Conservation (phyloP, 2,113 vertebrate species). For the Nothoprocta pentlandii region DNA sequence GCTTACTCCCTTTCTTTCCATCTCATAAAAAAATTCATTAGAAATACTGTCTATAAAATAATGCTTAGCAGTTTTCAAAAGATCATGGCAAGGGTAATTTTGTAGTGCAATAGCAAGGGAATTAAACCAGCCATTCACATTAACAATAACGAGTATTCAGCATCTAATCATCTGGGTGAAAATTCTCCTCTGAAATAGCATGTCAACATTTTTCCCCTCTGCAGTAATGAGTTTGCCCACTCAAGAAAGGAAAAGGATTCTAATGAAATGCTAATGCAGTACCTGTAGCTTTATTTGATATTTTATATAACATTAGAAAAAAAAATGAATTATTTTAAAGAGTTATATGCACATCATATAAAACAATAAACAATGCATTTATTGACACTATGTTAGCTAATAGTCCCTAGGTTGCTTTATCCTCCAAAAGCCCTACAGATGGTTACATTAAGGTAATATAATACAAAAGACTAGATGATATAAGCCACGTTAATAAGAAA, state of each 20-base stretch:
- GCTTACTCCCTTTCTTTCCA: neutral
- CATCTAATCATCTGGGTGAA: neutral
- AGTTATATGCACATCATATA: neutral
- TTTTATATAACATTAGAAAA: neutral
- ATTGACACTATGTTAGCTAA: neutral
- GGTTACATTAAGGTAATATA: neutral
- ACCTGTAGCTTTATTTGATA: neutral
- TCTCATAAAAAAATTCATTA: neutral
- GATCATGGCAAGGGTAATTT: neutral
- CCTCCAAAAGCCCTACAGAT: neutral
- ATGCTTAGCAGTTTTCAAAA: neutral
- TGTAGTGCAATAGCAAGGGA: neutral
- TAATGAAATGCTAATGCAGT: neutral
- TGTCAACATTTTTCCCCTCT: neutral
- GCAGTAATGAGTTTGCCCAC: neutral
- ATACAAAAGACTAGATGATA: neutral
- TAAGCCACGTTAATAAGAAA: neutral
- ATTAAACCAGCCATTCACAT: slow-evolving; percentile 9
- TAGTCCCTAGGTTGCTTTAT: neutral
- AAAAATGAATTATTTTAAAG: neutral
- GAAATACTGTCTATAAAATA: neutral
- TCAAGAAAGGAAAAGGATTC: neutral
- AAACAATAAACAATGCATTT: neutral
- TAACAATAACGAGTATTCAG: neutral
- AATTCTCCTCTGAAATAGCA: neutral